Evolutionary conservation across 1,140 invertebrate species (phyloP).

Genomic region (Drosophila chauvacae): DNA sequence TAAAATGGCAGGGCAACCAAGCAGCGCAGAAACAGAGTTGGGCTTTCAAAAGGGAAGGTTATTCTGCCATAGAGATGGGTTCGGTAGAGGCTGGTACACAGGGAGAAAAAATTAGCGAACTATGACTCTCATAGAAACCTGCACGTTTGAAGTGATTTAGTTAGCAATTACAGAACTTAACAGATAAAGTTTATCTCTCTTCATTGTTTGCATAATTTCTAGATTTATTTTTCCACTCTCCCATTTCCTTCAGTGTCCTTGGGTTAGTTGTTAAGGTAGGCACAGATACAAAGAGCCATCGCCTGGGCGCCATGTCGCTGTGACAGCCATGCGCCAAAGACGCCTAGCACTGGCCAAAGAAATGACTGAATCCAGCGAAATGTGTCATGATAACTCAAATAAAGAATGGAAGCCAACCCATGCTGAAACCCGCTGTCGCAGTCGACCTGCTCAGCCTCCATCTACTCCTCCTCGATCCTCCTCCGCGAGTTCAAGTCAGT

Average conservation of each 20-base stretch:
- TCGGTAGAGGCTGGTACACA: constrained; percentile 21
- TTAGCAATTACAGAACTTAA: background rate
- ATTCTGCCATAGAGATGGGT: constrained; percentile 14
- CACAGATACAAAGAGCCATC: constrained; percentile 32
- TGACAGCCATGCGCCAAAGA: constrained; percentile 78
- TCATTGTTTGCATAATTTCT: background rate
- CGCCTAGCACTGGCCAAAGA: constrained; percentile 59
- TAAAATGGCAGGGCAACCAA: constrained; percentile 81
- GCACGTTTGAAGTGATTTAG: rapidly evolving
- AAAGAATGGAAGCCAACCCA: constrained; percentile 71
- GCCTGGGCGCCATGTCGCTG: constrained; percentile 70
- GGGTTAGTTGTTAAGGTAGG: constrained; percentile 67
- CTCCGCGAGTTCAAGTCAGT: constrained; percentile 51
- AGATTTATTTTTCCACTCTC: too few relatives aligned
- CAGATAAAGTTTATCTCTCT: background rate
- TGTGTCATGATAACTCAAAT: constrained; percentile 83
- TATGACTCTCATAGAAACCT: background rate
- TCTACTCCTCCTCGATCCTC: background rate
- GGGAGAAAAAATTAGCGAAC: background rate
- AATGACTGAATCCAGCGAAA: constrained; percentile 82
- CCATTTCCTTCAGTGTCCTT: background rate
- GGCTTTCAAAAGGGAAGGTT: constrained; percentile 11
- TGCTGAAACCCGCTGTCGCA: constrained; percentile 54
- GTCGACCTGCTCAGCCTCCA: constrained; percentile 9
- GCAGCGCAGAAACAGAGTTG: constrained; percentile 71